Percentiles rank a stretch among this genome's conserved stretches.
Conservation (phyloP, 2,797 vertebrate genomes). For the Characodon lateralis region DNA sequence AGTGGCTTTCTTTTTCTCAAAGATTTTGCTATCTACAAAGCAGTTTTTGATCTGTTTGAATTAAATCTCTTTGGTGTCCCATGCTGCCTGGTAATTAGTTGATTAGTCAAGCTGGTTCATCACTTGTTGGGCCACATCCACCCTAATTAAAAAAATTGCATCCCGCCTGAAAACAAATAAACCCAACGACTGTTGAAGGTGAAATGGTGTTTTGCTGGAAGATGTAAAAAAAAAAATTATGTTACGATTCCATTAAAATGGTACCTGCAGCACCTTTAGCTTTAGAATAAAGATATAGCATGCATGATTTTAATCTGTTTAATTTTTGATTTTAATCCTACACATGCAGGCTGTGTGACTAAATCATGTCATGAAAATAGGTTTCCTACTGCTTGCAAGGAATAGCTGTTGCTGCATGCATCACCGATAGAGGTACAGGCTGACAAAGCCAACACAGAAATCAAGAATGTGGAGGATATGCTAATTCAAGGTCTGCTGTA, state of each 20-base stretch:
- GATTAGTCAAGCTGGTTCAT: constrained; percentile 1
- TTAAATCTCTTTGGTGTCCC: neutral
- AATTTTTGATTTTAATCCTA: constrained; percentile 63
- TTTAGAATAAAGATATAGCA: constrained; percentile 3
- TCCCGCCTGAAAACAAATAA: constrained; percentile 4
- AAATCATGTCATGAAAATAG: constrained; percentile 28
- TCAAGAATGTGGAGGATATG: constrained; percentile 1
- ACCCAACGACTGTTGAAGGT: constrained; percentile 2
- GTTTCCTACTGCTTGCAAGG: constrained; percentile 17
- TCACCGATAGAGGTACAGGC: neutral
- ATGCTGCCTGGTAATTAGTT: neutral
- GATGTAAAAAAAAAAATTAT: neutral
- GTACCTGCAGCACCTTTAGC: neutral
- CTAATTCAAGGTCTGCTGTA: neutral
- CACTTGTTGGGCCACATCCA: constrained; percentile 1
- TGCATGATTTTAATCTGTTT: constrained; percentile 15
- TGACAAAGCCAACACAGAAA: constrained; percentile 16
- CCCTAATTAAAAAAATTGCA: neutral
- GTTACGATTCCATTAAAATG: neutral
- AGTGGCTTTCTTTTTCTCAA: neutral
- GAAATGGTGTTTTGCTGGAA: neutral
- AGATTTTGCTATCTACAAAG: neutral
- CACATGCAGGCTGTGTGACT: constrained; percentile 71
- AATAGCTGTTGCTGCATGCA: constrained; percentile 21
- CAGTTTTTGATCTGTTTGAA: neutral